These are phyloP conservation scores for Daktulosphaira vitifoliae DNA, from an alignment of 1,140 invertebrate species.

Conservation along the genomic window DNA sequence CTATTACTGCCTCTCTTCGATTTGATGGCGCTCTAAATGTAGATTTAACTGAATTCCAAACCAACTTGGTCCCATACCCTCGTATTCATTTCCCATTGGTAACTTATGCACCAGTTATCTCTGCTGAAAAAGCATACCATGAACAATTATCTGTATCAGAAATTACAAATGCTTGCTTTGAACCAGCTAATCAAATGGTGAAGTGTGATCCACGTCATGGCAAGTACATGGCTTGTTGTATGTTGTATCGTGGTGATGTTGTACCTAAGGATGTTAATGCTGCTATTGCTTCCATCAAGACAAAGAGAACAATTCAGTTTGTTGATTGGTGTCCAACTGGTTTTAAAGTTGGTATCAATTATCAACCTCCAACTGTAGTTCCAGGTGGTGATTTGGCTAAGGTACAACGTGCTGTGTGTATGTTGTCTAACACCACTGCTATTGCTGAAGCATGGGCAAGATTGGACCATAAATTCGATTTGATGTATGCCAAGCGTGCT, in stretches of 20 bases:
- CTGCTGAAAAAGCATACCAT: constrained; percentile 56
- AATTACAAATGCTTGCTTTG: constrained; percentile 62
- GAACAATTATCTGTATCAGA: constrained; percentile 53
- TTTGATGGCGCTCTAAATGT: constrained; percentile 85
- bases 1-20: constrained; percentile 74
- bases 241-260: constrained; percentile 65
- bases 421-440: constrained; percentile 77
- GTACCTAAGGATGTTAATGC: constrained; percentile 63
- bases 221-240: constrained; percentile 80
- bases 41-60: constrained; percentile 84
- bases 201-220: constrained; percentile 72
- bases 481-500: constrained; percentile 54
- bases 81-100: constrained; percentile 66
- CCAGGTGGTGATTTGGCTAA: constrained; percentile 73
- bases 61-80: constrained; percentile 77
- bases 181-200: constrained; percentile 69
- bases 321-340: constrained; percentile 59
- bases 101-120: constrained; percentile 57
- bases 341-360: constrained; percentile 62
- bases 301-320: constrained; percentile 54
- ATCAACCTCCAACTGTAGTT: constrained; percentile 74
- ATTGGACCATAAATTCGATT: constrained; percentile 56
- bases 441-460: constrained; percentile 79
- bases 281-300: constrained; percentile 63
- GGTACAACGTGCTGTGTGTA: constrained; percentile 74